These are phyloP conservation scores for Drosophila arawakana DNA, from an alignment of 1,140 invertebrate species.

Conservation along the genomic window DNA sequence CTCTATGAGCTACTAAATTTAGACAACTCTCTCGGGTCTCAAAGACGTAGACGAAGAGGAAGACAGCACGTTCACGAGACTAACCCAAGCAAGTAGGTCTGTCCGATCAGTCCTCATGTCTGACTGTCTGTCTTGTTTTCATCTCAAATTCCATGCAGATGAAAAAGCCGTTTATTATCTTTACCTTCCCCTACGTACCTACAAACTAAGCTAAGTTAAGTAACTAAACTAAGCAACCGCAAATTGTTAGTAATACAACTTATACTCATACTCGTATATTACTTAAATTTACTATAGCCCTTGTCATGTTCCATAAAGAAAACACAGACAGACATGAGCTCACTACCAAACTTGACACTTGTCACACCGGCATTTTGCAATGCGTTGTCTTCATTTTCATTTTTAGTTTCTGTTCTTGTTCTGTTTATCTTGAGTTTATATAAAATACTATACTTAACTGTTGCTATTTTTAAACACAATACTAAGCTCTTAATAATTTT, in stretches of 20 bases:
- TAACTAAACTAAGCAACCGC: conserved; percentile 19
- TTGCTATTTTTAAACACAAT: conserved; percentile 39
- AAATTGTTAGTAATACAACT: conserved; percentile 27
- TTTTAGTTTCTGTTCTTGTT: background rate
- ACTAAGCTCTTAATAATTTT: conserved; percentile 27
- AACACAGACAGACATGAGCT: conserved; percentile 28
- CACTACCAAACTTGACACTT: conserved; percentile 39
- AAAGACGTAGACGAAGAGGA: conserved; percentile 34
- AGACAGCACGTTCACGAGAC: conserved; percentile 76
- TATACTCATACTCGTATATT: conserved; percentile 21
- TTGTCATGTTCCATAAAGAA: conserved; percentile 24
- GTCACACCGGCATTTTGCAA: conserved; percentile 43
- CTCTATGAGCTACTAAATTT: conserved; percentile 64
- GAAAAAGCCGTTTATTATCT: conserved; percentile 47
- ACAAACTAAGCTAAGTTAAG: conserved; percentile 17
- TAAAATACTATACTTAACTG: conserved; percentile 4
- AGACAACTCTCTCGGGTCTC: conserved; percentile 46
- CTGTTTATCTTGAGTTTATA: conserved; percentile 52
- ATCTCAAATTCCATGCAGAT: conserved; percentile 37
- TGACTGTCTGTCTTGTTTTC: conserved; percentile 23
- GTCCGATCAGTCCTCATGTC: conserved; percentile 34
- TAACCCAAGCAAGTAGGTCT: background rate
- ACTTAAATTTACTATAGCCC: conserved; percentile 40
- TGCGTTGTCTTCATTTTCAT: conserved; percentile 15
- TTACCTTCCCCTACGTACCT: background rate